Conservation (phyloP, 2,888 invertebrate genomes). For the Xestia xanthographa region DNA sequence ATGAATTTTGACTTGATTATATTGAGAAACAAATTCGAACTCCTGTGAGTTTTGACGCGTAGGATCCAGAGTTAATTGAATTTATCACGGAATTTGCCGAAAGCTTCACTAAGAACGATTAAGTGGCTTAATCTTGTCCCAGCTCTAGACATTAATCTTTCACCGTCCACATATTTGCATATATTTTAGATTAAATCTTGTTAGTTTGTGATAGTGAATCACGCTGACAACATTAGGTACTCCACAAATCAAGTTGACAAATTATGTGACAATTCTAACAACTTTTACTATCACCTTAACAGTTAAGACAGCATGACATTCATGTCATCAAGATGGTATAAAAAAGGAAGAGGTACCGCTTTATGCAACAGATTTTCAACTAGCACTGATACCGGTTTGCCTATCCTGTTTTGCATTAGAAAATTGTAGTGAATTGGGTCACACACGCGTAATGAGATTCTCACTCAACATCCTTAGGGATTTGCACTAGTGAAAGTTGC, state of each 20-base stretch:
- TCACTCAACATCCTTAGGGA: conserved; percentile 75
- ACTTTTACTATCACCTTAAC: conserved; percentile 62
- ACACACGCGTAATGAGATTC: conserved; percentile 74
- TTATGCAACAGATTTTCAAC: conserved; percentile 68
- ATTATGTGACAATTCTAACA: conserved; percentile 39
- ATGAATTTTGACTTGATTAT: conserved; percentile 72
- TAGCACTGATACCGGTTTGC: conserved; percentile 61
- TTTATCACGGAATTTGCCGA: conserved; percentile 14
- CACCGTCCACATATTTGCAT: conserved; percentile 23
- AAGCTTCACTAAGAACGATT: background rate
- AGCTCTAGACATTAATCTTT: conserved; percentile 8
- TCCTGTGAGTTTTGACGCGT: conserved; percentile 30
- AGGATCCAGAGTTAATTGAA: conserved; percentile 29
- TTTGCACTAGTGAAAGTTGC: conserved; percentile 71
- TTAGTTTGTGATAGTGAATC: conserved; percentile 18
- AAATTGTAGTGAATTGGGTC: conserved; percentile 76
- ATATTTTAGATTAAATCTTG: conserved; percentile 29
- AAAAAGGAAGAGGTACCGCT: conserved; percentile 65
- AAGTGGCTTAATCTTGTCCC: conserved; percentile 2
- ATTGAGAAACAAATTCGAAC: conserved; percentile 66
- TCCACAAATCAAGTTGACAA: conserved; percentile 37
- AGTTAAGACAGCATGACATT: conserved; percentile 43
- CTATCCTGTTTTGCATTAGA: conserved; percentile 70
- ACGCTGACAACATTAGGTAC: conserved; percentile 11
- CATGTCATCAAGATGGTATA: conserved; percentile 61